Percentiles rank a stretch among this genome's conserved stretches.
Evolutionary conservation across 2,113 vertebrate species (phyloP).

Genomic region (Oncorhynchus keta): DNA sequence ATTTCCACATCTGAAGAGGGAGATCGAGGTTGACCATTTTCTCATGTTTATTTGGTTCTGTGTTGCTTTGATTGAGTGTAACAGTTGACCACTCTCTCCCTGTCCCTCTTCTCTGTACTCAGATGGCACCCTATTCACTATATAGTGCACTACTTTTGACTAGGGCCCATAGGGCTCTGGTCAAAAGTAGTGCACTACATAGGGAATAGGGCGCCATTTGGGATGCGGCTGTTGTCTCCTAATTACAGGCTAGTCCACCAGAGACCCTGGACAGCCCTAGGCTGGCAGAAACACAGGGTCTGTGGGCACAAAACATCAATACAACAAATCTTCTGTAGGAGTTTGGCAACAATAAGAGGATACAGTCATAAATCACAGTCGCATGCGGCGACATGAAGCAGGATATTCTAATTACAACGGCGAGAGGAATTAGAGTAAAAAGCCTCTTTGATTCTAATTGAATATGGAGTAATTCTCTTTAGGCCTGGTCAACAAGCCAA

Average conservation of each 20-base stretch:
- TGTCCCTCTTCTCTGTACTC: no score
- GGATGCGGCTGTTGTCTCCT: not conserved
- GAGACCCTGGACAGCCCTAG: slow-evolving; percentile 2
- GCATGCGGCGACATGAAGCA: slow-evolving; percentile 9
- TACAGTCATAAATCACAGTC: slow-evolving; percentile 3
- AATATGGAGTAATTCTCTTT: not conserved
- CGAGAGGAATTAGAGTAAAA: not conserved
- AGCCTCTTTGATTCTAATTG: not conserved
- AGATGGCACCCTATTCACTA: no score
- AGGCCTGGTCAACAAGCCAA: slow-evolving; percentile 1
- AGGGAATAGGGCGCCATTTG: no score
- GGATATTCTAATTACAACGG: slow-evolving; percentile 5
- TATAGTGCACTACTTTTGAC: no score
- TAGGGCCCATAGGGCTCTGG: no score
- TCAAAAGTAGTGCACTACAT: no score
- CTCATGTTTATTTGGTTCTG: no score
- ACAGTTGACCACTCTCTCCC: no score
- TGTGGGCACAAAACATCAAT: slow-evolving; percentile 3
- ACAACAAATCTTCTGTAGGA: not conserved
- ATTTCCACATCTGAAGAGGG: no score
- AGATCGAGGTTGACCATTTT: no score
- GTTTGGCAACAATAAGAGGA: not conserved
- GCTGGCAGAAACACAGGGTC: not conserved
- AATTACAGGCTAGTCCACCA: slow-evolving; percentile 36
- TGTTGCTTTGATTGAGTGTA: no score